These are phyloP conservation scores for Hyles euphorbiae DNA, from an alignment of 1,140 invertebrate genomes.

Conservation along the genomic window DNA sequence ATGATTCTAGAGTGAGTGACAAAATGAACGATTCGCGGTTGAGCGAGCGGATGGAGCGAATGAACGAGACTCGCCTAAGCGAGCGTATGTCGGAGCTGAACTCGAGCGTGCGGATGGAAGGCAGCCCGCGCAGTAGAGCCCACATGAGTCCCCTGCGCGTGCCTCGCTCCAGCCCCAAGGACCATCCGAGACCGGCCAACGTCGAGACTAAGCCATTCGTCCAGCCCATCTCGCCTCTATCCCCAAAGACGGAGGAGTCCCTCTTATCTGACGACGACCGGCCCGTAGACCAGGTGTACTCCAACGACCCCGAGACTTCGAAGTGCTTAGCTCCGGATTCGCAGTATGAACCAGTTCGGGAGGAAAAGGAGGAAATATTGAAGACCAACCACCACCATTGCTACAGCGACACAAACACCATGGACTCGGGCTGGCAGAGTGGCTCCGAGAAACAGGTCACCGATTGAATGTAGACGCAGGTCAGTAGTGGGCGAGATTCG, in stretches of 20 bases:
- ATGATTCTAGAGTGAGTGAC: constrained; percentile 31
- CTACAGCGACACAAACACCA: constrained; percentile 73
- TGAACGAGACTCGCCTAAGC: constrained; percentile 33
- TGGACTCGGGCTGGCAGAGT: constrained; percentile 74
- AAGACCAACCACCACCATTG: constrained; percentile 64
- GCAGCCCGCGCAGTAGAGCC: constrained; percentile 50
- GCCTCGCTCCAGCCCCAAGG: constrained; percentile 49
- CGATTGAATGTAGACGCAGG: constrained; percentile 34
- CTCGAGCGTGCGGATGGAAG: constrained; percentile 53
- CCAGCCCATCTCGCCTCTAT: constrained; percentile 46
- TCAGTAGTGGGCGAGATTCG: no score
- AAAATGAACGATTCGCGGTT: constrained; percentile 18
- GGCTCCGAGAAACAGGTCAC: constrained; percentile 72
- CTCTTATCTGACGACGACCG: constrained; percentile 55
- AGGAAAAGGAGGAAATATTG: constrained; percentile 51
- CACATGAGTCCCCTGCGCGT: constrained; percentile 54
- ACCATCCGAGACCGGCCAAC: constrained; percentile 46
- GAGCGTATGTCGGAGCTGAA: constrained; percentile 47
- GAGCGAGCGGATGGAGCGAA: constrained; percentile 26
- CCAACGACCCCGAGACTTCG: constrained; percentile 51
- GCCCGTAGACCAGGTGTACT: constrained; percentile 48
- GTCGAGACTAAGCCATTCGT: constrained; percentile 38
- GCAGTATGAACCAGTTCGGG: constrained; percentile 63
- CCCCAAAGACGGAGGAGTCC: constrained; percentile 63
- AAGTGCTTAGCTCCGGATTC: constrained; percentile 65